Evolutionary conservation across 2,113 vertebrate genomes (phyloP).

Genomic region (Romanogobio albipinnatus): DNA sequence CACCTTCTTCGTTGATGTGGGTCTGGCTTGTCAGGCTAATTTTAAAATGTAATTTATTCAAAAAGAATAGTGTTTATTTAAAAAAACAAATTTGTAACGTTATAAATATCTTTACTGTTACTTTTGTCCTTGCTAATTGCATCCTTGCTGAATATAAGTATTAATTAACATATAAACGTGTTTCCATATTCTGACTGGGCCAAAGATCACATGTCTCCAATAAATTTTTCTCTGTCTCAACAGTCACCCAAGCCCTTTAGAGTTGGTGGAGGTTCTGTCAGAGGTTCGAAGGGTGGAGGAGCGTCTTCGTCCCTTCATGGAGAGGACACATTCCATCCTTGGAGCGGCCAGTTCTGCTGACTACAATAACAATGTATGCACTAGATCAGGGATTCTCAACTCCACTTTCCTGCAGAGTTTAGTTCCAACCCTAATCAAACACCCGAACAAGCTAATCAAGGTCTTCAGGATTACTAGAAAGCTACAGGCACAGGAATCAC

Average conservation of each 20-base stretch:
- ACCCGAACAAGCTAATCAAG: no score
- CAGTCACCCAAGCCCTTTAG: slow-evolving; percentile 86
- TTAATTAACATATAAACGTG: no score
- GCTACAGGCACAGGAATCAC: no score
- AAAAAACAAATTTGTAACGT: neutral
- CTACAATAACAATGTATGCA: slow-evolving; percentile 86
- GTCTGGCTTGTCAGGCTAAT: no score
- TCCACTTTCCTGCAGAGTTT: no score
- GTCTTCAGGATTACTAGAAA: no score
- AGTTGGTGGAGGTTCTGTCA: slow-evolving; percentile 85
- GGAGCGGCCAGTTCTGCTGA: slow-evolving; percentile 80
- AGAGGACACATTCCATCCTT: slow-evolving; percentile 86
- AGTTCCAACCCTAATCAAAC: no score
- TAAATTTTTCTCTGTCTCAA: neutral
- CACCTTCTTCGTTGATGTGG: no score
- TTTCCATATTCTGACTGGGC: no score
- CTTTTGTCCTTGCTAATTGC: neutral
- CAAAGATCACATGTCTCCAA: no score
- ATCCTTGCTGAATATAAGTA: no score
- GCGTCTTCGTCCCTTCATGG: slow-evolving; percentile 86
- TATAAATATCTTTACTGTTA: neutral
- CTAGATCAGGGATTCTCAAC: neutral
- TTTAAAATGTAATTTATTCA: neutral
- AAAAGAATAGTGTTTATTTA: neutral
- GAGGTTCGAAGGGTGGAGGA: slow-evolving; percentile 84